These are phyloP conservation scores for Drosophila glabriapex DNA, from an alignment of 2,888 invertebrate species.

Conservation along the genomic window DNA sequence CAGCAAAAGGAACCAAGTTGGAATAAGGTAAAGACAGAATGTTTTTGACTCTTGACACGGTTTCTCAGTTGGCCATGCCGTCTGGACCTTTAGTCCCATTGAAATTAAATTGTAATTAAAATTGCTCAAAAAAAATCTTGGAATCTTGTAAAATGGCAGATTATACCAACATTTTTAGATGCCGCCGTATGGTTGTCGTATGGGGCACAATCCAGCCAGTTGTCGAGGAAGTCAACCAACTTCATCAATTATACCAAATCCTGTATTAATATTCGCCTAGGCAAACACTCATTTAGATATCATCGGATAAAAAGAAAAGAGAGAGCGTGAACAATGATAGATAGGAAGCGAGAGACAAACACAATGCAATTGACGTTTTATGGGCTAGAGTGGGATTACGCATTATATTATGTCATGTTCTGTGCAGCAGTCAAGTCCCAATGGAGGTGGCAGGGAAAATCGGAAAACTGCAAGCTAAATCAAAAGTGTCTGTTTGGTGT, in stretches of 20 bases:
- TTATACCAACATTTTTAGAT: conserved; percentile 57
- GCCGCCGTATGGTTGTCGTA: conserved; percentile 55
- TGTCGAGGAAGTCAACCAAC: neutral
- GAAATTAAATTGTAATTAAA: conserved; percentile 5
- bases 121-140: neutral
- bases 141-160: conserved; percentile 47
- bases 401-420: conserved; percentile 53
- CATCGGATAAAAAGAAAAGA: neutral
- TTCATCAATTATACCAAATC: conserved; percentile 5
- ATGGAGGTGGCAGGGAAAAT: conserved; percentile 7
- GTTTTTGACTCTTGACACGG: conserved; percentile 18
- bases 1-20: neutral
- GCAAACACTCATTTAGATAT: conserved; percentile 34
- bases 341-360: neutral
- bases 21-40: neutral
- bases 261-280: neutral
- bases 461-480: conserved; percentile 66
- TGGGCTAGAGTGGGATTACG: conserved; percentile 15
- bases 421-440: conserved; percentile 25
- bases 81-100: neutral
- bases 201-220: conserved; percentile 3
- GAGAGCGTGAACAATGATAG: neutral
- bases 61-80: conserved; percentile 18
- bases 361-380: conserved; percentile 24
- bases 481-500: conserved; percentile 83